These are phyloP conservation scores for Ametastegia equiseti DNA, from an alignment of 2,888 invertebrate genomes.

Conservation along the genomic window DNA sequence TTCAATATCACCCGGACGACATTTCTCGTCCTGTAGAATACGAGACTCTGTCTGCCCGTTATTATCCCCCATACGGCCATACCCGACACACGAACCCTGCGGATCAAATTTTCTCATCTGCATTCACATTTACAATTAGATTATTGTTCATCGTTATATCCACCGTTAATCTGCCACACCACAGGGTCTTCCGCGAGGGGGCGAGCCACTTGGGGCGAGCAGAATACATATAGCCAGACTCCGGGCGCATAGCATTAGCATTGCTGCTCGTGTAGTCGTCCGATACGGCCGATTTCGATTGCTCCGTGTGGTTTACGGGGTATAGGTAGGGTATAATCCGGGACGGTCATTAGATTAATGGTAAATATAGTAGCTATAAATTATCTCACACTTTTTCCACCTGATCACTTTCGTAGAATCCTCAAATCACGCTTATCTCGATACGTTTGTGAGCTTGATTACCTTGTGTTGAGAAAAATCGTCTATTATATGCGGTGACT, in stretches of 20 bases:
- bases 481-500: not conserved
- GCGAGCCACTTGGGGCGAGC: not conserved
- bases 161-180: not conserved
- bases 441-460: not conserved
- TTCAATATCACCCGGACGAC: not conserved
- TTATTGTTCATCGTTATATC: slow-evolving; percentile 8
- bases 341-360: slow-evolving; percentile 2
- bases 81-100: not conserved
- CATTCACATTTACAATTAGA: not conserved
- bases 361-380: not conserved
- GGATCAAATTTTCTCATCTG: not conserved
- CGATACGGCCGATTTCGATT: not conserved
- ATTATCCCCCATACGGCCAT: not conserved
- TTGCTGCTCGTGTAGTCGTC: slow-evolving; percentile 22
- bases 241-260: slow-evolving; percentile 17
- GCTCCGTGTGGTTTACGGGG: no score
- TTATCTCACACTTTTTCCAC: not conserved
- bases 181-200: not conserved
- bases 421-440: not conserved
- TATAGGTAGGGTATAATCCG: not conserved
- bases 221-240: not conserved
- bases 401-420: not conserved
- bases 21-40: not conserved
- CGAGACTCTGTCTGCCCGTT: not conserved
- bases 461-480: not conserved